Conservation (phyloP, 1,140 invertebrate species). For the Conus betulinus region DNA sequence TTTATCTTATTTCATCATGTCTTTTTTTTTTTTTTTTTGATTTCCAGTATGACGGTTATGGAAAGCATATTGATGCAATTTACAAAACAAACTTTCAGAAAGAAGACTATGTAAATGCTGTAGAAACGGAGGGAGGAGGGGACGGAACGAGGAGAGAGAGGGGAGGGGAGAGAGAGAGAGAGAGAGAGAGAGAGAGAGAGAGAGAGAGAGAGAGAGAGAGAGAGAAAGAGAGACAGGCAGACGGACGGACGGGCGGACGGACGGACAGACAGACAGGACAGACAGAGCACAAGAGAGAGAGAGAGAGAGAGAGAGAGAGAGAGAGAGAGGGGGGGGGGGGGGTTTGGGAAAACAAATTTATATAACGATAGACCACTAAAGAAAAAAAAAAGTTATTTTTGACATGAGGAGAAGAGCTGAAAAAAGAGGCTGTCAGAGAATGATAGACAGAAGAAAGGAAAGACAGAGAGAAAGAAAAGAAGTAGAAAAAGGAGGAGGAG, state of each 20-base stretch:
- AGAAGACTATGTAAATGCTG: neutral
- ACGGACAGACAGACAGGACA: neutral
- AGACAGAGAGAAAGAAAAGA: neutral
- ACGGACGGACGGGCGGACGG: neutral
- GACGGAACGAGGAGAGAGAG: neutral
- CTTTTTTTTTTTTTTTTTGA: neutral
- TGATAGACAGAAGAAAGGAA: neutral
- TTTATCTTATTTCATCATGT: neutral
- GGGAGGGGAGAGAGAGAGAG: neutral
- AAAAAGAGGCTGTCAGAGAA: neutral
- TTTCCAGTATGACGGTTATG: neutral
- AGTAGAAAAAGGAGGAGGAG: neutral
- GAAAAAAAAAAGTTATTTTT: too few species aligned
- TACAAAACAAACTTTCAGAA: neutral
- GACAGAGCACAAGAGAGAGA: neutral
- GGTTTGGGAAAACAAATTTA: neutral
- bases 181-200: neutral
- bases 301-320: neutral
- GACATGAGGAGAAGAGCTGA: neutral
- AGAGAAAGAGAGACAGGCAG: too few species aligned
- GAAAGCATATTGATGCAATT: neutral
- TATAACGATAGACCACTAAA: too few species aligned
- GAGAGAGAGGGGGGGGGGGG: conserved; percentile 1
- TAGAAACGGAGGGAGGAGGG: neutral
- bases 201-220: too few species aligned